Base-by-base conservation (phyloP, 2,888 invertebrate genomes). In the Leucozona laternaria region DNA sequence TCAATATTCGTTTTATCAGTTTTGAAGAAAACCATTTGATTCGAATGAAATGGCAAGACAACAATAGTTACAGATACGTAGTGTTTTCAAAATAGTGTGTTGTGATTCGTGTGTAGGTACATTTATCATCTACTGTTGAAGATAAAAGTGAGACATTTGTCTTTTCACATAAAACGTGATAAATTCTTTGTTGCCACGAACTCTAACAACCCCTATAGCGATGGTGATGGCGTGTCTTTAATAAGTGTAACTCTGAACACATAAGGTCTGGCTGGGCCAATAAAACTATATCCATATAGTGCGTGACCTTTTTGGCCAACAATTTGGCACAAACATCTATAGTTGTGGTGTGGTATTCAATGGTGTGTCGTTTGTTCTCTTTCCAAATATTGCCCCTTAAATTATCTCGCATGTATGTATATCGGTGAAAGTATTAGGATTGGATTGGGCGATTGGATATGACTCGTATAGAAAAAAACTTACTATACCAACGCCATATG, bases 101-200 rank as follows among this genome's bases (percentile, higher is more conserved):
- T 15, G 28, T 73, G 50, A 66, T 45, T 48, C 55, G 37, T 22
- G 22, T 68, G n/a, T 57, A n/a, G n/a, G n/a, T n/a, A n/a, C n/a
- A n/a, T n/a, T n/a, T n/a, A 34, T 57, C 57, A 57, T 57, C 31
- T 31, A 57, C 15, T 6, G 34, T 28, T 1, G 5, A 31, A 17
- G 57, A 57, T 57, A 57, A 7, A 73, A 64, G 15, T 8, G 25
- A 3, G 25, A 53, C 58, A 71, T 66, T 34, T 25, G 60, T 31
- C 31, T 40, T 62, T 20, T 79, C 79, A 79, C 70, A 79, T 75
- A 64, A 79, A 84, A 79, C 79, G 70, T 84, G 84, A 84, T 76
- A 84, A 71, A 84, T 84, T 71, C 43, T 37, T 64, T 64, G 34
- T 58, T 25, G 20, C 48, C 75, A 84, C 43, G 79, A 37, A 48